These are phyloP conservation scores for Platanista minor DNA, from an alignment of 2,113 vertebrate species.

Conservation along the genomic window DNA sequence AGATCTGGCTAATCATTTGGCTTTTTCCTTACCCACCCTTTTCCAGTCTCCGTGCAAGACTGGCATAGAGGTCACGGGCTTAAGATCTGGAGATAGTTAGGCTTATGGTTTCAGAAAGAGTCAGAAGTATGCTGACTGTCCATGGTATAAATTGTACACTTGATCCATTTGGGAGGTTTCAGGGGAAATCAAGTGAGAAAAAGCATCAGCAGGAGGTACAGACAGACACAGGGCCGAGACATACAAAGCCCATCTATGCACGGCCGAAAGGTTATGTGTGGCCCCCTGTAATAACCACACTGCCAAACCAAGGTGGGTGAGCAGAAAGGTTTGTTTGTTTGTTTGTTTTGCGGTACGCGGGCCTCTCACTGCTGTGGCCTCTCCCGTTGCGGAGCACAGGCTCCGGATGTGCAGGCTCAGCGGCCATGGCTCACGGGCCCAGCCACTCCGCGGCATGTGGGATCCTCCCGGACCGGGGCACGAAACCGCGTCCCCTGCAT, in stretches of 20 bases:
- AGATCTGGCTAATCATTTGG: not conserved
- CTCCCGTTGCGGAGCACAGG: too few relatives aligned
- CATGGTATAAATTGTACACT: not conserved
- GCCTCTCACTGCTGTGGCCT: too few relatives aligned
- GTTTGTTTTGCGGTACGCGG: too few relatives aligned
- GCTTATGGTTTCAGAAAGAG: not conserved
- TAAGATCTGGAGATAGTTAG: not conserved
- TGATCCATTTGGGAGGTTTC: not conserved
- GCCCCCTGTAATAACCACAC: not conserved
- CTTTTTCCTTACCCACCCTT: not conserved
- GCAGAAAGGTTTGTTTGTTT: too few relatives aligned
- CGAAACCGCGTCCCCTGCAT: too few relatives aligned
- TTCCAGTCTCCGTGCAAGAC: not conserved
- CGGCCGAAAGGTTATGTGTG: rapidly evolving
- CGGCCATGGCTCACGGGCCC: too few relatives aligned
- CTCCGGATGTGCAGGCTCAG: too few relatives aligned
- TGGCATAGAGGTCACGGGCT: not conserved
- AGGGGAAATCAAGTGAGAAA: not conserved
- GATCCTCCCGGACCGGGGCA: too few relatives aligned
- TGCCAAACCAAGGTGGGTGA: not conserved
- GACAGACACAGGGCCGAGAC: not conserved
- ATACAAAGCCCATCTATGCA: rapidly evolving
- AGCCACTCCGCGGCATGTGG: too few relatives aligned
- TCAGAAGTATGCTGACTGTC: not conserved
- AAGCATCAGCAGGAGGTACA: not conserved